These are phyloP conservation scores for Etheostoma nigrum DNA, from an alignment of 2,797 vertebrate genomes.

Conservation along the genomic window DNA sequence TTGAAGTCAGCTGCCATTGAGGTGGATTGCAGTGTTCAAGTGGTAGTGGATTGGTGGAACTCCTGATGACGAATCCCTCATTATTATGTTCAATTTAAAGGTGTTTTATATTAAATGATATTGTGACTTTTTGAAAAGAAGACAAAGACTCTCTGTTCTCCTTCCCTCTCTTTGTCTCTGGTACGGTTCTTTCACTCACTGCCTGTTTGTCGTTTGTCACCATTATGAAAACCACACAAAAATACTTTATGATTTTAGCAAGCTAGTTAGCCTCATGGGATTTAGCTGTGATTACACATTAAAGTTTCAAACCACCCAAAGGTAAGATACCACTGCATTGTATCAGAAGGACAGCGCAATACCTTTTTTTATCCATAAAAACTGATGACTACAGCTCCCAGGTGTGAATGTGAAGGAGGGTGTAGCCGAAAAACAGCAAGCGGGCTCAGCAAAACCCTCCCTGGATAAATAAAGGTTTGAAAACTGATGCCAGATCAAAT, in stretches of 20 bases:
- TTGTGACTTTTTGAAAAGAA: constrained; percentile 87
- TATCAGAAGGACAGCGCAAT: constrained; percentile 61
- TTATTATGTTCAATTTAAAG: constrained; percentile 82
- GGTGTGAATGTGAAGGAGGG: constrained; percentile 59
- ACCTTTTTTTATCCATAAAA: constrained; percentile 70
- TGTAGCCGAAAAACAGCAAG: constrained; percentile 42
- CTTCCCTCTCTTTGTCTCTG: constrained; percentile 51
- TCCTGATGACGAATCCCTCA: constrained; percentile 75
- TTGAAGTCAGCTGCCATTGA: constrained; percentile 65
- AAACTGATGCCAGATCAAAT: constrained; percentile 67
- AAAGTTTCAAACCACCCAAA: constrained; percentile 77
- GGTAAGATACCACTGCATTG: constrained; percentile 63
- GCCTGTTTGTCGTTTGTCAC: constrained; percentile 50
- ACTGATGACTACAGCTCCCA: constrained; percentile 75
- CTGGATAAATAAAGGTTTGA: constrained; percentile 65
- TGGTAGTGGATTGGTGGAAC: constrained; percentile 72
- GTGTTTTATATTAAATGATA: constrained; percentile 90
- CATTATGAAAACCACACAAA: constrained; percentile 67
- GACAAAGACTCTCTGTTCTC: constrained; percentile 63
- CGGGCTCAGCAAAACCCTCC: constrained; percentile 59
- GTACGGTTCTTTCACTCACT: constrained; percentile 28
- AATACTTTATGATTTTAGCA: constrained; percentile 68
- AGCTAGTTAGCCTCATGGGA: constrained; percentile 54
- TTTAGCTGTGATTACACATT: constrained; percentile 71
- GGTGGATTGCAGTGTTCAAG: constrained; percentile 62